Percentiles rank a stretch among this genome's conserved stretches.
These are phyloP conservation scores for Aphyosemion australe DNA, from an alignment of 2,113 vertebrate genomes.

Conservation along the genomic window DNA sequence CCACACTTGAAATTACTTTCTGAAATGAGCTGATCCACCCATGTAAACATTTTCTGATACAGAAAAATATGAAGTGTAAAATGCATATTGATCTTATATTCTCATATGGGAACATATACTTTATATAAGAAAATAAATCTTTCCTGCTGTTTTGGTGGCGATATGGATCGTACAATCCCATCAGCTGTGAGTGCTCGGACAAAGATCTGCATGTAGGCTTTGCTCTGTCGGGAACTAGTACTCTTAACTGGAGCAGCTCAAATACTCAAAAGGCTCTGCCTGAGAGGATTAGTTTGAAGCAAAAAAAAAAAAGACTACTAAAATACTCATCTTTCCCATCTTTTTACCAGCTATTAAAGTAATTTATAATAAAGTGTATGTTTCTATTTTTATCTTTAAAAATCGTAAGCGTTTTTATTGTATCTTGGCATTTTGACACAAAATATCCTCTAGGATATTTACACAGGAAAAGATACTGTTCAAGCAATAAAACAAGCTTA, in stretches of 20 bases:
- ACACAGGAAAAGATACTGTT: conserved; percentile 81
- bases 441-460: conserved; percentile 77
- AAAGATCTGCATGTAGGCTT: conserved; percentile 37
- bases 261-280: conserved; percentile 91
- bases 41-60: conserved; percentile 84
- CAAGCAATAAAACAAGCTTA: conserved; percentile 87
- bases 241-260: conserved; percentile 89
- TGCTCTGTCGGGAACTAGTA: conserved; percentile 58
- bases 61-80: conserved; percentile 80
- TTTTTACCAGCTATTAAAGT: conserved; percentile 85
- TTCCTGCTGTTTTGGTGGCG: conserved; percentile 52
- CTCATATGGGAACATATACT: conserved; percentile 60
- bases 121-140: conserved; percentile 78
- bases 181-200: conserved; percentile 46
- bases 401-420: conserved; percentile 79
- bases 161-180: conserved; percentile 38
- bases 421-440: conserved; percentile 82
- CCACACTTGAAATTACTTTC: conserved; percentile 64
- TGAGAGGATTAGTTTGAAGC: conserved; percentile 84
- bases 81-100: conserved; percentile 66
- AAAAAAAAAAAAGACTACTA: conserved; percentile 69
- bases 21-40: conserved; percentile 74
- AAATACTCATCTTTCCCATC: conserved; percentile 76
- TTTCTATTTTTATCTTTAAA: conserved; percentile 81
- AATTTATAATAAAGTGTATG: conserved; percentile 84